Evolutionary conservation across 2,888 invertebrate genomes (phyloP), one percentile per base, ranked within the genome.

Genomic region (Tetragonula carbonaria): DNA sequence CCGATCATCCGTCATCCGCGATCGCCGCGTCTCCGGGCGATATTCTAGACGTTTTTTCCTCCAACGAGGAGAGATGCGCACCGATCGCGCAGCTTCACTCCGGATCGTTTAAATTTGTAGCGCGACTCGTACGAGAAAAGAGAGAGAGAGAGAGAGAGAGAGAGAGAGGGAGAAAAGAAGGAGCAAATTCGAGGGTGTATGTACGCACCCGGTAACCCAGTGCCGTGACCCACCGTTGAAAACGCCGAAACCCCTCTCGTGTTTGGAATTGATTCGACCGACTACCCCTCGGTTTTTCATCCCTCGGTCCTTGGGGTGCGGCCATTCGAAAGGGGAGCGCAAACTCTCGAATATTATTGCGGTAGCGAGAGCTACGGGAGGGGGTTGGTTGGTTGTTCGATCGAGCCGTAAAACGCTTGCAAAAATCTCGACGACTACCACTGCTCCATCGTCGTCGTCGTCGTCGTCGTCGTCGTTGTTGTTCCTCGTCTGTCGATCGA

Each of bases 251-350:
- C 23, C 79, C 82, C 86, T 84, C 84, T 77, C 76, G 85, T 90
- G 89, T 90, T 91, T 89, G 91, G 87, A 90, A 91, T 91, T 91
- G 91, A 91, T 91, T 91, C 88, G 89, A 81, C 82, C 87, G 84
- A 84, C 86, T 87, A 89, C 86, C 91, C 90, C 87, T 89, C 85
- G 86, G 53, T 85, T 91, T 90, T 91, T 87, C 90, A 87, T 85
- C 86, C 86, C 87, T 87, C 85, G 90, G 78, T 82, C 82, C 85
- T 85, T 87, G 80, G 87, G 87, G 84, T 70, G 86, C 82, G 83
- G 70, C 78, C 73, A 77, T 75, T 82, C 78, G 72, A 68, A 67
- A 85, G 87, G 87, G 87, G 85, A 78, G 85, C 51, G 82, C 84
- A 79, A 87, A 88, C 88, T 86, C 84, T 87, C 84, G 85, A 90